Base-by-base conservation (phyloP, 1,140 invertebrate species). In the Euura saliciscinereae region DNA sequence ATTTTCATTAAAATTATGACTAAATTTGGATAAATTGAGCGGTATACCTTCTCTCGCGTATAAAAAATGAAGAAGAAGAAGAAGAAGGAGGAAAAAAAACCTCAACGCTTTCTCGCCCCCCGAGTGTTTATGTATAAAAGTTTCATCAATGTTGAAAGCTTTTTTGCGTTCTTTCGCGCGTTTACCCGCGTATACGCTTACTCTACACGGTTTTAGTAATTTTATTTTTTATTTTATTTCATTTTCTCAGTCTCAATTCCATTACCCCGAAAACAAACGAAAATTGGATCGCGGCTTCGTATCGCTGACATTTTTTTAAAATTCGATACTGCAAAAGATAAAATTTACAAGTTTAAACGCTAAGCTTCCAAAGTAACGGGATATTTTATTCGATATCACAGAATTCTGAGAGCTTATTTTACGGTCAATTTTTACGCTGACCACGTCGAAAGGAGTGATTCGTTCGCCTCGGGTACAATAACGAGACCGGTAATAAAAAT, bases 131-230 rank as follows among this genome's bases (percentile, higher is more conserved):
- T 42, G 66, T 44, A 67, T 67, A 42, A 67, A 67, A 67, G 13
- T 67, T 67, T 67, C 66, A 67, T 67, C 66, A 44, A 67, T 44
- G 66, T 67, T 67, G 43, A 67, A 67, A 67, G 66, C 66, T 67
- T 67, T 67, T 67, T 67, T 67, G 66, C 66, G 66, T 67, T 67
- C 13, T 67, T 28, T 8, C 66, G 8, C 7, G 7, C 59, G 51
- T 59, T 59, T 59, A 59, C 51, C 51, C 28, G 28, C 28, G 28
- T 28, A 28, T 28, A 28, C 51, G 10, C 8, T 8, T n/a, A 3
- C 51, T n/a, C 8, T 59, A n/a, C 8, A n/a, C 51, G 10, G 51
- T 11, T n/a, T 8, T 59, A 8, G 51, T 59, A 8, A 8, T 59
- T 59, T 8, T 6, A 11, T 59, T n/a, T n/a, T 59, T 59, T 59